Base-by-base conservation (phyloP, 2,113 vertebrate genomes). In the Cromileptes altivelis region DNA sequence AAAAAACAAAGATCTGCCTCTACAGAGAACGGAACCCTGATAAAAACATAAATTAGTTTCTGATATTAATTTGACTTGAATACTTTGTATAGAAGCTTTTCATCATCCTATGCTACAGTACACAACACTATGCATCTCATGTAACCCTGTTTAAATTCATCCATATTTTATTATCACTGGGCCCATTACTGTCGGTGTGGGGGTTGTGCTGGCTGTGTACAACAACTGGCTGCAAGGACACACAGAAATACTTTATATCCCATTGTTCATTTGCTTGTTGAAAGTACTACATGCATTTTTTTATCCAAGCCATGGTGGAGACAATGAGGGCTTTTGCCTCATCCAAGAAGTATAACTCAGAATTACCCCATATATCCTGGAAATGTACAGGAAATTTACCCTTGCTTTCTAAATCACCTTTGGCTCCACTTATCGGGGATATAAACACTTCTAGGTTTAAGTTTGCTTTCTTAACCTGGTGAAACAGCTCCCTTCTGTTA, bases 141-240 rank as follows among this genome's bases (percentile, higher is more conserved):
- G 62, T 50, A 73, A 70, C 33, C 63, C 27, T 61, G 55, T 86
- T 75, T 68, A 52, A 11, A 63, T 78, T 65, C 76, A 83, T 89
- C n/a, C 62, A 87, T 81, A 78, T 88, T 86, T 86, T 21, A 88
- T 86, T 17, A 88, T 81, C 64, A 60, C 30, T 13, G 19, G 64
- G 19, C 55, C 11, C 65, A 67, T 72, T 21, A 23, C 23, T 25
- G 21, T 15, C 14, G 25, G 15, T 17, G 47, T 27, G 47, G 62
- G 25, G 64, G 61, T 53, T 64, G 68, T 45, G 15, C 18, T 18
- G 42, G 2, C 6, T 49, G 21, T 80, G 42, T 40, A 21, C 30
- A 45, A 19, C 19, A 25, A 40, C 12, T 18, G 10, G 30, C 69
- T 78, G 37, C 7, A 58, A 45, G 40, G 30, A 52, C 52, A 52